Conservation (phyloP, 2,113 vertebrate genomes). For the Salminus brasiliensis region DNA sequence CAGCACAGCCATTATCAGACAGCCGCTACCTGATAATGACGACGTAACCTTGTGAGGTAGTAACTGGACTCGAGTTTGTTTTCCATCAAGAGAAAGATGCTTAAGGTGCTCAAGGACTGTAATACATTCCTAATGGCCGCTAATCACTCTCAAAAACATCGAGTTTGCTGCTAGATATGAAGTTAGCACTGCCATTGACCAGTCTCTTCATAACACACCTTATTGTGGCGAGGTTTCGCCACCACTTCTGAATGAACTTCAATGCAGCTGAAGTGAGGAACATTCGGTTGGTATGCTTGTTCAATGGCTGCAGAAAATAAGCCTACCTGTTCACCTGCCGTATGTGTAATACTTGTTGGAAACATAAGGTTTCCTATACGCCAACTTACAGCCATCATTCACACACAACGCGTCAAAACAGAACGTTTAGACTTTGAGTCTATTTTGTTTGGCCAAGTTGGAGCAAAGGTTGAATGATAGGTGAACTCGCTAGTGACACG, state of each 20-base stretch:
- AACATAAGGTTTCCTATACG: not conserved
- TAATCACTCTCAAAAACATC: constrained; percentile 3
- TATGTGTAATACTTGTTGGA: not conserved
- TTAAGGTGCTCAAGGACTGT: not conserved
- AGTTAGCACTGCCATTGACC: not conserved
- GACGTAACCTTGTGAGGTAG: constrained; percentile 22
- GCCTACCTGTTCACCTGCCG: not conserved
- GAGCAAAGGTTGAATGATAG: not conserved
- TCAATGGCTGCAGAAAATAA: not conserved
- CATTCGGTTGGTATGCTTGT: not conserved
- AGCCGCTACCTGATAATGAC: constrained; percentile 20
- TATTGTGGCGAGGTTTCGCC: not conserved
- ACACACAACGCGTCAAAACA: not conserved
- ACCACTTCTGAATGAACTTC: not conserved
- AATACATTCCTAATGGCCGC: not conserved
- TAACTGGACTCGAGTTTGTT: not conserved
- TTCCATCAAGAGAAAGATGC: constrained; percentile 3
- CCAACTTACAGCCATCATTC: not conserved
- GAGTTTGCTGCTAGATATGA: not conserved
- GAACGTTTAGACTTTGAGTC: not conserved
- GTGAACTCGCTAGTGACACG: not conserved
- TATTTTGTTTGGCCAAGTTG: not conserved
- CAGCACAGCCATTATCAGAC: constrained; percentile 27
- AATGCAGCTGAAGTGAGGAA: not conserved
- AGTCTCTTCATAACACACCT: constrained; percentile 3